Evolutionary conservation across 2,113 vertebrate genomes (phyloP).

Genomic region (Mohoua ochrocephala): DNA sequence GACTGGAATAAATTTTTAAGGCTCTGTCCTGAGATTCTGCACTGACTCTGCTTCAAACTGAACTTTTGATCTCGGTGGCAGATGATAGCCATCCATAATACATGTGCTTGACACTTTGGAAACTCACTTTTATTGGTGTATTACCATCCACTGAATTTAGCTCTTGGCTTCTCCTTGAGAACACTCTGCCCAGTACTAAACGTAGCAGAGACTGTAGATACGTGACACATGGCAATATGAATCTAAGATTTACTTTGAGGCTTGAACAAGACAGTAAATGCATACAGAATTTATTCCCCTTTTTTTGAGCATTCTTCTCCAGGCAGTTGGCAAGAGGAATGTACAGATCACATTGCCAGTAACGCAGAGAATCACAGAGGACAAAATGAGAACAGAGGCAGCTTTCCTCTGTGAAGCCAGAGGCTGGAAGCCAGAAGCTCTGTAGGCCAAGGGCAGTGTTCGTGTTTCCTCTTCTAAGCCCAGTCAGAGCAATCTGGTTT

Average conservation of each 20-base stretch:
- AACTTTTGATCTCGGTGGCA: neutral
- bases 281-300: neutral
- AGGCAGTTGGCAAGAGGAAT: neutral
- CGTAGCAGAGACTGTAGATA: neutral
- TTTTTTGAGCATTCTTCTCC: neutral
- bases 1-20: neutral
- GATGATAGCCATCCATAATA: neutral
- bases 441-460: neutral
- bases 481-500: neutral
- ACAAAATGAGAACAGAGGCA: neutral
- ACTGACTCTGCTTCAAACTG: neutral
- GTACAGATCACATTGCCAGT: neutral
- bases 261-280: neutral
- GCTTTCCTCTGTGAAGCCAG: neutral
- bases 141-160: slow-evolving; percentile 18
- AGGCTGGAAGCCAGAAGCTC: neutral
- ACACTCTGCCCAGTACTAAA: neutral
- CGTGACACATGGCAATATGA: neutral
- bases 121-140: neutral
- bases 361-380: neutral
- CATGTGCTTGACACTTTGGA: neutral
- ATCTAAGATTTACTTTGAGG: neutral
- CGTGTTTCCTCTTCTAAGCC: neutral
- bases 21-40: neutral
- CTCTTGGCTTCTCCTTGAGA: slow-evolving; percentile 30